Conservation (phyloP, 2,888 invertebrate species). For the Athripsodes cinereus region DNA sequence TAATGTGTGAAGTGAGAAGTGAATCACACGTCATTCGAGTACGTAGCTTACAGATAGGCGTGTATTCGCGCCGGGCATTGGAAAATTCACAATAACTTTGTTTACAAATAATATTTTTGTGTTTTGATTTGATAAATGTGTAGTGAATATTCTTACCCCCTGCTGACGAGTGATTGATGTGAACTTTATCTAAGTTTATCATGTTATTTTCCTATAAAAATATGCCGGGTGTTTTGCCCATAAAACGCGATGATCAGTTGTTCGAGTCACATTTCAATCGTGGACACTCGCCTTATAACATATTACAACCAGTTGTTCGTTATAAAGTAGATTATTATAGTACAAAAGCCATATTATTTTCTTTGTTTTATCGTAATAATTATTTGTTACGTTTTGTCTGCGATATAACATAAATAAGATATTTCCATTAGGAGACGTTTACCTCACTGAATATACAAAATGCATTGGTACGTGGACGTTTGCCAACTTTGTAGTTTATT, state of each 20-base stretch:
- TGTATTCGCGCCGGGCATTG: constrained; percentile 15
- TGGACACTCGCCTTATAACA: constrained; percentile 16
- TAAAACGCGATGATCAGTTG: constrained; percentile 17
- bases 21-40: constrained; percentile 47
- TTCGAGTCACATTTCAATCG: constrained; percentile 15
- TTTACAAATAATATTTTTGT: not conserved
- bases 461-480: constrained; percentile 12
- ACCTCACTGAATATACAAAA: not conserved
- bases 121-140: constrained; percentile 6
- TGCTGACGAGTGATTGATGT: constrained; percentile 9
- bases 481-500: not conserved
- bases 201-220: constrained; percentile 6
- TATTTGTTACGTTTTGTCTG: not conserved
- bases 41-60: constrained; percentile 49
- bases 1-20: no score
- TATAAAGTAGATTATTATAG: not conserved
- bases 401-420: not conserved
- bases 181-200: constrained; percentile 9
- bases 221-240: constrained; percentile 5
- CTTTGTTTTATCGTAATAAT: constrained; percentile 1
- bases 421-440: not conserved
- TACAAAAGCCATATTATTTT: not conserved
- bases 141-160: constrained; percentile 6
- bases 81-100: constrained; percentile 7
- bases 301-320: not conserved